These are phyloP conservation scores for Brassicogethes aeneus DNA, from an alignment of 2,888 invertebrate species.

Conservation along the genomic window DNA sequence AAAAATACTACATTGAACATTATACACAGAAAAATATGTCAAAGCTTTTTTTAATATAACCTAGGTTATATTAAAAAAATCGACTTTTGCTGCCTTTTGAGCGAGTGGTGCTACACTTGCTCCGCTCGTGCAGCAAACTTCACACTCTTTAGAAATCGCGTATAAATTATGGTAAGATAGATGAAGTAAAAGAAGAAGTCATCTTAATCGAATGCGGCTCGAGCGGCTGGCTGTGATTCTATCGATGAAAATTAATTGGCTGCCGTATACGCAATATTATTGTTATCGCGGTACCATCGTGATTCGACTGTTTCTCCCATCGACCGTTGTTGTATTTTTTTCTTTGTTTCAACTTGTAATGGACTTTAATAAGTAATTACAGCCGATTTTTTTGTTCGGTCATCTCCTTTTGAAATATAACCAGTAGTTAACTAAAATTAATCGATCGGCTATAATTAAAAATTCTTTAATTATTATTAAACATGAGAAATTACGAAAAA, in stretches of 20 bases:
- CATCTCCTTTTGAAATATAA: conserved; percentile 14
- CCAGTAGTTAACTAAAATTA: conserved; percentile 18
- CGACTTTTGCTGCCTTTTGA: too few relatives aligned
- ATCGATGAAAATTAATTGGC: conserved; percentile 38
- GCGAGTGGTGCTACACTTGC: too few relatives aligned
- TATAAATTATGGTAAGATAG: too few relatives aligned
- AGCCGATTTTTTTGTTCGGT: conserved; percentile 18
- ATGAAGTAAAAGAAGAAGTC: too few relatives aligned
- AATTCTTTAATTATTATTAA: conserved; percentile 2
- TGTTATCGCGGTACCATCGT: conserved; percentile 34
- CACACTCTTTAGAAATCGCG: too few relatives aligned
- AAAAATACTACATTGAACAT: too few relatives aligned
- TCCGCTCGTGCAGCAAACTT: too few relatives aligned
- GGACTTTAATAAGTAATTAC: conserved; percentile 18
- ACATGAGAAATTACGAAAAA: neutral
- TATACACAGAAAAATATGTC: too few relatives aligned
- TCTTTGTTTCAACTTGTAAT: conserved; percentile 16
- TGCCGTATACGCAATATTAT: conserved; percentile 34
- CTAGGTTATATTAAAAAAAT: too few relatives aligned
- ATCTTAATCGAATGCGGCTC: conserved; percentile 38
- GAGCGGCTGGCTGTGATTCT: conserved; percentile 28
- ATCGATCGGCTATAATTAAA: conserved; percentile 14
- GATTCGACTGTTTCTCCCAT: conserved; percentile 24
- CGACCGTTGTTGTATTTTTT: conserved; percentile 5
- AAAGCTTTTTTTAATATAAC: too few relatives aligned